Conservation (phyloP, 2,888 invertebrate species). For the Choristoneura rosaceana region DNA sequence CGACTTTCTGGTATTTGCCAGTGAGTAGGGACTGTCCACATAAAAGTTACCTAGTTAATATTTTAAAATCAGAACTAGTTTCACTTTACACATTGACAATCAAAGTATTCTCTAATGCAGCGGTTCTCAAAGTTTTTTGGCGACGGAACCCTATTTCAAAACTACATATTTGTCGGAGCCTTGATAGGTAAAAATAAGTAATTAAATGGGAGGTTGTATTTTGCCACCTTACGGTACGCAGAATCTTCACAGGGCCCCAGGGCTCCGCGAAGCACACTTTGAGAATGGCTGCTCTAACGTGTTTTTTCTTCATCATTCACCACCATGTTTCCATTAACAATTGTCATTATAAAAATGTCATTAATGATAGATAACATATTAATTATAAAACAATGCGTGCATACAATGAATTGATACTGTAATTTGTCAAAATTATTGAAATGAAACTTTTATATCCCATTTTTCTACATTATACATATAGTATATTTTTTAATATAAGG, state of each 20-base stretch:
- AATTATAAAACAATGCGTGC: slow-evolving; percentile 50
- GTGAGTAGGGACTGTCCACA: not conserved
- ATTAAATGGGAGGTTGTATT: no score
- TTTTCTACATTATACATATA: slow-evolving; percentile 69
- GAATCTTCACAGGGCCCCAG: no score
- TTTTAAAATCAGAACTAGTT: slow-evolving; percentile 31
- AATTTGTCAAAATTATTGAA: slow-evolving; percentile 54
- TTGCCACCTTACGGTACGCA: no score
- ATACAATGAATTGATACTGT: slow-evolving; percentile 52
- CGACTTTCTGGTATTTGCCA: not conserved
- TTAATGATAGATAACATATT: slow-evolving; percentile 37
- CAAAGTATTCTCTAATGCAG: slow-evolving; percentile 2
- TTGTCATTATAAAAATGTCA: slow-evolving; percentile 29
- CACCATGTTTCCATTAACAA: slow-evolving; percentile 24
- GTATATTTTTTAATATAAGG: slow-evolving; percentile 66
- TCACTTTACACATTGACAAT: slow-evolving; percentile 11
- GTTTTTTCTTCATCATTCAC: slow-evolving; percentile 18
- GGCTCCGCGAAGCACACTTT: no score
- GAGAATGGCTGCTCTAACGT: not conserved
- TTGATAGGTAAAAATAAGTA: no score
- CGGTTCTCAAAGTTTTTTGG: no score
- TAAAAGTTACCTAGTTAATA: not conserved
- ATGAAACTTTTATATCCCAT: slow-evolving; percentile 65
- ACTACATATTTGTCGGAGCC: no score
- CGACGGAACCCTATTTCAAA: no score